phyloP scores from a whole-genome alignment of 2,888 invertebrate genomes.

The Epinotia brunnichana region DNA sequence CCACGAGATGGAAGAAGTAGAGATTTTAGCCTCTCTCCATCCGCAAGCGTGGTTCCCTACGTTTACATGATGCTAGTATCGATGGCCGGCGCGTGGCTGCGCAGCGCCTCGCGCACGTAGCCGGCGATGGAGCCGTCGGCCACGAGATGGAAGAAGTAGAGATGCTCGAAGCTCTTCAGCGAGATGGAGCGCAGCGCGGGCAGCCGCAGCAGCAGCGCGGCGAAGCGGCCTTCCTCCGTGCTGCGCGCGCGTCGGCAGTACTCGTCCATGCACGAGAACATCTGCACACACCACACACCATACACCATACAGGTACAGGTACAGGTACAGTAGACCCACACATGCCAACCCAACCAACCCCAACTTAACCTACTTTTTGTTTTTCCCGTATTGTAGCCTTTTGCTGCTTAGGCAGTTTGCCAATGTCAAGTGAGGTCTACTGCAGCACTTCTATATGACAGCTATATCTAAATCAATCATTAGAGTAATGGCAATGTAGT shows the following conservation, averaged over 20 bases:
- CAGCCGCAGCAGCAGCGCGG: constrained; percentile 94
- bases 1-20: too few species aligned
- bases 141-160: constrained; percentile 96
- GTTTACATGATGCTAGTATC: constrained; percentile 66
- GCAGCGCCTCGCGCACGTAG: constrained; percentile 91
- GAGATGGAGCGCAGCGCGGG: constrained; percentile 96
- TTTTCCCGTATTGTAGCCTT: too few species aligned
- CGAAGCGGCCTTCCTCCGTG: constrained; percentile 96
- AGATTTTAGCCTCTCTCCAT: neutral
- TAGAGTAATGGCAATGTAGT: too few species aligned
- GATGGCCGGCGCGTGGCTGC: constrained; percentile 84
- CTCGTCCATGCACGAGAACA: constrained; percentile 97
- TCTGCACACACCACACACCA: constrained; percentile 57
- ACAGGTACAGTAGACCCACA: too few species aligned
- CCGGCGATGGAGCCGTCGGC: constrained; percentile 93
- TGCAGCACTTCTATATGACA: too few species aligned
- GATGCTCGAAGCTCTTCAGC: constrained; percentile 96
- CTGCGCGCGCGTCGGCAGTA: constrained; percentile 95
- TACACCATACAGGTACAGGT: too few species aligned
- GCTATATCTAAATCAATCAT: too few species aligned
- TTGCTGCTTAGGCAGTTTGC: too few species aligned
- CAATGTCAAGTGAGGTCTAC: too few species aligned
- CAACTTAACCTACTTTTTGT: too few species aligned
- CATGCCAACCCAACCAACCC: too few species aligned
- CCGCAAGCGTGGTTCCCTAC: neutral